Evolutionary conservation across 2,888 invertebrate genomes (phyloP).

Genomic region (Epiblema foenella): DNA sequence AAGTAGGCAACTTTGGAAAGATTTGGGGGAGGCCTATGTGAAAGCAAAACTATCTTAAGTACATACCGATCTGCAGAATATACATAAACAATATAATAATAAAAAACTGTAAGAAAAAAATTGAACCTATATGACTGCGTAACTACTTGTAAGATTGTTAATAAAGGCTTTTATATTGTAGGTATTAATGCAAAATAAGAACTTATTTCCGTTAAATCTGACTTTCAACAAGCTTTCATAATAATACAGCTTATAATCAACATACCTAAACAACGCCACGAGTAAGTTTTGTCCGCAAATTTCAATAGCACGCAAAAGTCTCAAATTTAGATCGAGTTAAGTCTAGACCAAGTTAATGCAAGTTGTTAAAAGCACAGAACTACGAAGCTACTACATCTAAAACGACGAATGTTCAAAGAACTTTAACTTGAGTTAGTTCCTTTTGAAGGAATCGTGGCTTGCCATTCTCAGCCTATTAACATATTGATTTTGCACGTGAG

Average conservation of each 20-base stretch:
- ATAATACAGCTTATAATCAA: background rate
- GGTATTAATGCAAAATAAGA: no score
- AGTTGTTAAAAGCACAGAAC: slow-evolving; percentile 59
- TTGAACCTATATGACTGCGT: no score
- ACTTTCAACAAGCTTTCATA: no score
- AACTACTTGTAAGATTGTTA: no score
- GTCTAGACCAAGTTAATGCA: slow-evolving; percentile 62
- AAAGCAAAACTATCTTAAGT: no score
- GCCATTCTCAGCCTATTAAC: slow-evolving; percentile 65
- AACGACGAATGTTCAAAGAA: slow-evolving; percentile 10
- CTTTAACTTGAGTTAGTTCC: slow-evolving; percentile 5
- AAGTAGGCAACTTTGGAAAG: no score
- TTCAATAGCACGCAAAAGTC: slow-evolving; percentile 79
- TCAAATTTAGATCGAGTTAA: slow-evolving; percentile 67
- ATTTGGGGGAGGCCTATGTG: no score
- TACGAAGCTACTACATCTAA: slow-evolving; percentile 4
- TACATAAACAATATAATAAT: no score
- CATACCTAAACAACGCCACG: slow-evolving; percentile 43
- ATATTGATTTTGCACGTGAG: slow-evolving; percentile 66
- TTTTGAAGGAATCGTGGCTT: slow-evolving; percentile 54
- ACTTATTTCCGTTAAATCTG: no score
- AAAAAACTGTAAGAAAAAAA: no score
- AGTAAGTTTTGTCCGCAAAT: slow-evolving; percentile 78
- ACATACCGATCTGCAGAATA: no score
- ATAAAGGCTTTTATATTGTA: no score